Evolutionary conservation across 92 coral and sea anemone genomes (phyloP).

Genomic region (Pocillopora meandrina): DNA sequence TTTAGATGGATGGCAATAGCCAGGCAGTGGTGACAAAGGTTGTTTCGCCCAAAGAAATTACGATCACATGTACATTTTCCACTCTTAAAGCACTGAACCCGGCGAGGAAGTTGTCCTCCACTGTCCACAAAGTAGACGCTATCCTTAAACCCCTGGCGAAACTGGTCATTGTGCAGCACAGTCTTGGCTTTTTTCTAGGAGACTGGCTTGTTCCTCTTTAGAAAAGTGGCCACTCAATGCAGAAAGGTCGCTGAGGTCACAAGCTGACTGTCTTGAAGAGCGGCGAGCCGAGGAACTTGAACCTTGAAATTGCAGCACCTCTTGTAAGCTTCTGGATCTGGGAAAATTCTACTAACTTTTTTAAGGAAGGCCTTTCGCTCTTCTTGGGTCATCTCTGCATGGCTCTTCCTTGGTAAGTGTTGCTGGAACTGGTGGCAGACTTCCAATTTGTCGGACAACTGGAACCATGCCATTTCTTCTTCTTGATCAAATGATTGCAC

Average conservation of each 20-base stretch:
- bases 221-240: conserved; percentile 23
- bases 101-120: conserved; percentile 49
- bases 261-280: background rate
- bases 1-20: conserved; percentile 48
- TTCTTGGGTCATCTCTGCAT: conserved; percentile 43
- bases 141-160: conserved; percentile 50
- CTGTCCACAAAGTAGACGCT: conserved; percentile 53
- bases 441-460: conserved; percentile 56
- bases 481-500: conserved; percentile 39
- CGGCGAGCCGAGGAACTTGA: background rate
- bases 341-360: conserved; percentile 36
- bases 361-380: conserved; percentile 31
- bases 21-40: conserved; percentile 44
- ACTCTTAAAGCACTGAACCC: conserved; percentile 51
- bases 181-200: conserved; percentile 40
- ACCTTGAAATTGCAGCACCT: conserved; percentile 33
- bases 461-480: conserved; percentile 52
- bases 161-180: conserved; percentile 15
- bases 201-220: conserved; percentile 32
- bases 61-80: conserved; percentile 52
- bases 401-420: conserved; percentile 9
- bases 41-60: conserved; percentile 42
- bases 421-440: conserved; percentile 24
- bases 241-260: conserved; percentile 39
- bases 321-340: conserved; percentile 46